Conservation (phyloP, 2,888 invertebrate species). For the Acleris literana region DNA sequence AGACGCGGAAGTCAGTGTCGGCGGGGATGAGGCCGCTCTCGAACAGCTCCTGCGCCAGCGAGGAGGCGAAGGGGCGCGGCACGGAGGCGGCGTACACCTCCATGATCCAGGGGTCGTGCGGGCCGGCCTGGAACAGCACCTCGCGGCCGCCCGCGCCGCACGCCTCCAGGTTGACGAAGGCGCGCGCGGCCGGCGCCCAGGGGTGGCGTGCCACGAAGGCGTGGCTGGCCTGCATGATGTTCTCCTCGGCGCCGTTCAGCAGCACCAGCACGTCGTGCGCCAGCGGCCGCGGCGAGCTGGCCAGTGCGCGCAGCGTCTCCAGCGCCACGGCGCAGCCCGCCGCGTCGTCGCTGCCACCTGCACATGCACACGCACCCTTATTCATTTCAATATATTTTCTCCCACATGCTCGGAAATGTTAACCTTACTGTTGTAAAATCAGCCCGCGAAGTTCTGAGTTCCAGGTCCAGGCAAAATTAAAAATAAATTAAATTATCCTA, state of each 20-base stretch:
- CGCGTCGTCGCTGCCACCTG: slow-evolving; percentile 94
- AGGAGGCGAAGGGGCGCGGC: slow-evolving; percentile 93
- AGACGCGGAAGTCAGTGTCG: slow-evolving; percentile 96
- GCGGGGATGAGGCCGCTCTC: slow-evolving; percentile 94
- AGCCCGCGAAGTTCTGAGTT: too few species aligned
- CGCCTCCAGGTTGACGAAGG: slow-evolving; percentile 94
- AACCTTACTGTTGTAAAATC: too few species aligned
- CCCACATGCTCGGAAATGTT: too few species aligned
- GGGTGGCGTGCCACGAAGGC: slow-evolving; percentile 95
- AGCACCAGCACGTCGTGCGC: slow-evolving; percentile 91
- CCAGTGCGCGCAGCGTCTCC: slow-evolving; percentile 89
- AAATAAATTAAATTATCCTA: too few species aligned
- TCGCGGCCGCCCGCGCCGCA: slow-evolving; percentile 95
- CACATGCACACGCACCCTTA: slow-evolving; percentile 1
- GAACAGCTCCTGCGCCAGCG: slow-evolving; percentile 94
- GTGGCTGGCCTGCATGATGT: slow-evolving; percentile 92
- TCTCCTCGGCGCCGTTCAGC: slow-evolving; percentile 97
- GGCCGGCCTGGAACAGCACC: slow-evolving; percentile 93
- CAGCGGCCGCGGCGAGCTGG: slow-evolving; percentile 82
- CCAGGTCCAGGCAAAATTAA: too few species aligned
- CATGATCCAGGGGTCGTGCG: slow-evolving; percentile 87
- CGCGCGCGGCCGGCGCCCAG: slow-evolving; percentile 87
- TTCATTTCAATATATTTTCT: too few species aligned
- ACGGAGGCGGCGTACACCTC: slow-evolving; percentile 88
- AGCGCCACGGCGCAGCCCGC: slow-evolving; percentile 95